Percentiles rank a stretch among this genome's conserved stretches.
Conservation (phyloP, 2,113 vertebrate species). For the Lycaon pictus region DNA sequence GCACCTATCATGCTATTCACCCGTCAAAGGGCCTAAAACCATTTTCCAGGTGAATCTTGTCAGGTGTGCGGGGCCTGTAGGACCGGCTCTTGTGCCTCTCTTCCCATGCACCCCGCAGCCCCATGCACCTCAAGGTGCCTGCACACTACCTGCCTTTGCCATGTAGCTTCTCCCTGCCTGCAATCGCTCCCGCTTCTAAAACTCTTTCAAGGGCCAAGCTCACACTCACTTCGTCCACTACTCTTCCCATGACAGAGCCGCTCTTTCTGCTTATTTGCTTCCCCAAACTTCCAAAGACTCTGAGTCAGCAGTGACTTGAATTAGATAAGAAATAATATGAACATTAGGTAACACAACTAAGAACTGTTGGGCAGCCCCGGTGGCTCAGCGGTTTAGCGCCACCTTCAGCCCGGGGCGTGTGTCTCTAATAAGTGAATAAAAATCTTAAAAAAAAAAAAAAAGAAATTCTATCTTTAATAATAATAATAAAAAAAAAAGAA, state of each 20-base stretch:
- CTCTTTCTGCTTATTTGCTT: background rate
- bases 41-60: background rate
- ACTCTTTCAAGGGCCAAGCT: background rate
- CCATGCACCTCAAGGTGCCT: fast-evolving
- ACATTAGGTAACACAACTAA: background rate
- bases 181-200: background rate
- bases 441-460: too few relatives aligned
- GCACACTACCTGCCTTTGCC: fast-evolving
- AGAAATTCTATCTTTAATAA: too few relatives aligned
- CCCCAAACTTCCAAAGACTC: background rate
- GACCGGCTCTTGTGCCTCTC: background rate
- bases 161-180: background rate
- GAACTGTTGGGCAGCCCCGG: too few relatives aligned
- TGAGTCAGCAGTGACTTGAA: background rate
- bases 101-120: background rate
- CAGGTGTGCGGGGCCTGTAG: too few relatives aligned
- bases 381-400: too few relatives aligned
- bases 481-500: too few relatives aligned
- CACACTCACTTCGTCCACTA: background rate
- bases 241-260: background rate
- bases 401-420: too few relatives aligned
- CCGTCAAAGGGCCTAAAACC: too few relatives aligned
- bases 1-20: background rate
- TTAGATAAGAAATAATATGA: background rate
- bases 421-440: too few relatives aligned